Percentiles rank a stretch among this genome's conserved stretches.
Evolutionary conservation across 2,888 invertebrate genomes (phyloP).

Genomic region (Cryptocephalus primarius): DNA sequence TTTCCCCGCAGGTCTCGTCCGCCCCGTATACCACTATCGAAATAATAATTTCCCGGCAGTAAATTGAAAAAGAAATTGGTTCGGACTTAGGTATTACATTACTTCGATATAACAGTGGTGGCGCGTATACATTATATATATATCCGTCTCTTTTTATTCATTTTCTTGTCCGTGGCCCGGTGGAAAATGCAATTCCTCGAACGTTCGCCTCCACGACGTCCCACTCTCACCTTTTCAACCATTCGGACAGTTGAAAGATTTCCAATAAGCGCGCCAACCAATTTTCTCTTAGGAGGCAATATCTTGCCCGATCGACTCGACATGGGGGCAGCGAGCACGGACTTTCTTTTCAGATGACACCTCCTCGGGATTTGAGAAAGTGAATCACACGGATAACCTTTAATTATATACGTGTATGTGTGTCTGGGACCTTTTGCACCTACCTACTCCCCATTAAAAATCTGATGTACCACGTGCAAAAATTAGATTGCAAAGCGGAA

Average conservation of each 20-base stretch:
- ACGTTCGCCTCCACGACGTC: conserved; percentile 16
- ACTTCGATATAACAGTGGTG: conserved; percentile 8
- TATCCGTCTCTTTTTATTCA: conserved; percentile 13
- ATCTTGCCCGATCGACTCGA: neutral
- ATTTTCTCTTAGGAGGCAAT: neutral
- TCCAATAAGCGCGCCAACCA: conserved; percentile 35
- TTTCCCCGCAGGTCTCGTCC: too few relatives aligned
- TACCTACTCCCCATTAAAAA: too few relatives aligned
- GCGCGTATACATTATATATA: conserved; percentile 8
- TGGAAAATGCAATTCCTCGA: conserved; percentile 31
- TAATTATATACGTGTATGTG: too few relatives aligned
- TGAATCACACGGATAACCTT: too few relatives aligned
- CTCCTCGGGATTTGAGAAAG: neutral
- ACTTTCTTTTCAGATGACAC: neutral
- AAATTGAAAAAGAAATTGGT: conserved; percentile 16
- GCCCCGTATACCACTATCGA: neutral
- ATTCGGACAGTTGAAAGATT: conserved; percentile 39
- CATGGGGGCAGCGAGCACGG: neutral
- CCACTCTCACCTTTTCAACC: conserved; percentile 24
- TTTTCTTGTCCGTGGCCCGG: conserved; percentile 6
- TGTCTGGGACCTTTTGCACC: too few relatives aligned
- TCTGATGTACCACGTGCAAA: too few relatives aligned
- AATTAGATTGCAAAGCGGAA: too few relatives aligned
- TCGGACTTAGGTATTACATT: conserved; percentile 15
- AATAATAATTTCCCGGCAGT: conserved; percentile 10